A percentile compares a stretch with the other conserved stretches of the same genome.
These are phyloP conservation scores for Lithosia quadra DNA, from an alignment of 2,888 invertebrate species.

Conservation along the genomic window DNA sequence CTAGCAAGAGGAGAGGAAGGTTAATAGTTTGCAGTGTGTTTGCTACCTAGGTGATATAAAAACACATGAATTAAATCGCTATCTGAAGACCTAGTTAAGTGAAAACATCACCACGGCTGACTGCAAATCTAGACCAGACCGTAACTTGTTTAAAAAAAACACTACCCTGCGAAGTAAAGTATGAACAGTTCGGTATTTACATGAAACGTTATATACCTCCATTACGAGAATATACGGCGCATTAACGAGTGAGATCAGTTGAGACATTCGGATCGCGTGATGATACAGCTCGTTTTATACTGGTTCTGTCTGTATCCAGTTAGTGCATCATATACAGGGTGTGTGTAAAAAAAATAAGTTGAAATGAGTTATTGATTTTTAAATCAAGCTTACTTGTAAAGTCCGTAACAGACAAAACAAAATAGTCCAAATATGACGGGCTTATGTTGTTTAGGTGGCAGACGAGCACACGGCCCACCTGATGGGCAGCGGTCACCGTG, in stretches of 20 bases:
- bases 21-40: no score
- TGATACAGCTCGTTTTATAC: not conserved
- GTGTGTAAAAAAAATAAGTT: no score
- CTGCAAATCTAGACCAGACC: slow-evolving; percentile 47
- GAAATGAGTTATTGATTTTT: no score
- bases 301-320: not conserved
- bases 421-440: no score
- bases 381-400: no score
- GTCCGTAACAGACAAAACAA: no score
- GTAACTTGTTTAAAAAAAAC: slow-evolving; percentile 38
- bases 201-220: slow-evolving; percentile 26
- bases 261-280: slow-evolving; percentile 48
- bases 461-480: no score
- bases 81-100: not conserved
- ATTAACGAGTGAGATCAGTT: slow-evolving; percentile 66
- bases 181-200: slow-evolving; percentile 26
- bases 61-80: not conserved
- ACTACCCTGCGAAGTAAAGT: no score
- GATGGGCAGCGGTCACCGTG: no score
- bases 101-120: slow-evolving; percentile 13
- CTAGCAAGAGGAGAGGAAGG: no score
- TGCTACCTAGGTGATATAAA: no score
- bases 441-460: no score
- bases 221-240: slow-evolving; percentile 42
- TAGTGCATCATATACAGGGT: not conserved